Base-by-base conservation (phyloP, 2,888 invertebrate genomes). In the Myopa testacea region DNA sequence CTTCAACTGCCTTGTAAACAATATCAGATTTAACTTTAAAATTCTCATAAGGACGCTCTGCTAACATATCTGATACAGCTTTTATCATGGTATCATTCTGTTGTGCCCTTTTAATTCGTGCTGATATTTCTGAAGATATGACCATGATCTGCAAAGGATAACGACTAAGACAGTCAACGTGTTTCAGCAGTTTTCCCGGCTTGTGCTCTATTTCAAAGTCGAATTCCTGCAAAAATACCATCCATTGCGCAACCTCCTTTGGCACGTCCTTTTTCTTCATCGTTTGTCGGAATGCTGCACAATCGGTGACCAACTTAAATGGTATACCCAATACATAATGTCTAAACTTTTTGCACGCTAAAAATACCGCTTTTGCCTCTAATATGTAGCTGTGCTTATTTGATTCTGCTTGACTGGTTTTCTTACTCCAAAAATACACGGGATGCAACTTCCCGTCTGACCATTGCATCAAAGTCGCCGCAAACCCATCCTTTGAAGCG, bases 1-100 rank as follows among this genome's bases (percentile, higher is more conserved):
- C 8, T 84, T 94, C 84, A 91, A 93, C 34, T 90, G 93, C 88
- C 82, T 90, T 82, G 90, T 58, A 58, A 6, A 58, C n/a, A 58
- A 58, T 58, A 10, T 58, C n/a, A 58, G n/a, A 16, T 58, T 58
- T 58, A 1, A 58, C n/a, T 58, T 12, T 58, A 58, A 58, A 58
- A 10, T 16, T 26, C 19, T 19, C 37, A 71, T 40, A 55, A 34
- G 78, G 75, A 12, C 71, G 60, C 12, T 52, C 38, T 26, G 52
- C 68, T 5, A 81, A 58, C 8, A 81, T 67, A 55, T 76, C 71
- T 4, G 52, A n/a, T 5, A 81, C 50, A 26, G 80, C 80, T 58
- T 76, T 78, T 2, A 81, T 52, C 19, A 75, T 63, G 1, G 60
- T 73, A 26, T 81, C 79, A 7, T 70, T 38, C 14, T 68, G 67